Conservation (phyloP, 1,140 invertebrate species). For the Orchesella cincta region DNA sequence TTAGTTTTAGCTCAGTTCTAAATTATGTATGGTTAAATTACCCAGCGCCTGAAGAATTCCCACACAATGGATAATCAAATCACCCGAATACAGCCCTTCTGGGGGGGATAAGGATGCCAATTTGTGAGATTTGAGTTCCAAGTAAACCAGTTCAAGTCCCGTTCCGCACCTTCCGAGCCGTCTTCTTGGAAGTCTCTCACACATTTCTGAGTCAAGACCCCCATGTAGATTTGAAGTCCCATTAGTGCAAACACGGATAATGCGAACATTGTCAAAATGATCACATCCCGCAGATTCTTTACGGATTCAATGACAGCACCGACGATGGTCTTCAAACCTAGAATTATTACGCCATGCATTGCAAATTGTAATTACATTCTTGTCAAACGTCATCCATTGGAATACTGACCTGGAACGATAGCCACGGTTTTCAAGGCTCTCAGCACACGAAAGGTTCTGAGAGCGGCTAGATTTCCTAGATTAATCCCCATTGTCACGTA, state of each 20-base stretch:
- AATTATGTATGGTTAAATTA: too few species aligned
- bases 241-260: constrained; percentile 96
- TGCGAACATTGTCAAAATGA: constrained; percentile 97
- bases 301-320: constrained; percentile 99
- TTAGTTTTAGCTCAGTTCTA: too few species aligned
- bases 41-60: constrained; percentile 85
- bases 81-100: constrained; percentile 58
- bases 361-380: too few species aligned
- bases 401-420: constrained; percentile 96
- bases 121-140: constrained; percentile 62
- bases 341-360: neutral
- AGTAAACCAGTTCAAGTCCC: neutral
- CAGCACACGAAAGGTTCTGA: constrained; percentile 97
- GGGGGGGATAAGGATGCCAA: constrained; percentile 46
- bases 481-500: constrained; percentile 99
- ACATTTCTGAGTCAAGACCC: constrained; percentile 93
- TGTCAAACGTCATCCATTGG: too few species aligned
- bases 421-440: constrained; percentile 98
- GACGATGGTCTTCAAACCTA: constrained; percentile 98
- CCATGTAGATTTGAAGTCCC: constrained; percentile 94
- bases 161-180: constrained; percentile 69
- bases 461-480: constrained; percentile 95
- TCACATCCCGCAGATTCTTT: constrained; percentile 97
- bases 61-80: constrained; percentile 73
- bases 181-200: constrained; percentile 81